Conservation (phyloP, 2,888 invertebrate genomes). For the Trachelus iudaicus region DNA sequence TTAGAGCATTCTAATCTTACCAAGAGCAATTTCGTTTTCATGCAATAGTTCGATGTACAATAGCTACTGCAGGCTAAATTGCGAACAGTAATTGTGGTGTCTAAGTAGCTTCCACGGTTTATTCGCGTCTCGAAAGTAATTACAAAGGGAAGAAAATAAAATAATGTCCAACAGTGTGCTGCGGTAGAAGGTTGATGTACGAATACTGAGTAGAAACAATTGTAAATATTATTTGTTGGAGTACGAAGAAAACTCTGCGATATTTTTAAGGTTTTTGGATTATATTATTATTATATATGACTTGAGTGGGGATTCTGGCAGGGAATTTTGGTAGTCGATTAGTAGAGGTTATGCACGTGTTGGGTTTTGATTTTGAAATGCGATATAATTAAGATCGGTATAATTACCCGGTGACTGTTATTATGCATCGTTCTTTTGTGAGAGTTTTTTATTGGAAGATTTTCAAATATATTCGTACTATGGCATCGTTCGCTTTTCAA, state of each 20-base stretch:
- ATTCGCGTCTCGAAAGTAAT: not conserved
- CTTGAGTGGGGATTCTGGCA: not conserved
- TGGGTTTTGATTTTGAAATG: not conserved
- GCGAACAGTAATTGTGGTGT: not conserved
- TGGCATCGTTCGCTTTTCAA: slow-evolving; percentile 3
- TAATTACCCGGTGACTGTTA: not conserved
- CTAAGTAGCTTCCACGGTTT: not conserved
- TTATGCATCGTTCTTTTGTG: slow-evolving; percentile 4
- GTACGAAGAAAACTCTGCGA: no score
- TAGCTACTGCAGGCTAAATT: not conserved
- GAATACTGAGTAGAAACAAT: not conserved
- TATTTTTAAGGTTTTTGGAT: not conserved
- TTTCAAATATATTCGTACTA: not conserved
- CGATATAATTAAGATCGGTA: not conserved
- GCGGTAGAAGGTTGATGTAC: not conserved
- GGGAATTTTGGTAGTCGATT: not conserved
- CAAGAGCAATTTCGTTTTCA: not conserved
- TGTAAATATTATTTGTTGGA: not conserved
- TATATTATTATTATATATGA: not conserved
- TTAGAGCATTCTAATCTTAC: not conserved
- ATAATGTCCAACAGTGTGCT: not conserved
- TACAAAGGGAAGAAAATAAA: not conserved
- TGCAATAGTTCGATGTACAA: not conserved
- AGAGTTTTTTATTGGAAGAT: slow-evolving; percentile 1
- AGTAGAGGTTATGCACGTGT: not conserved